Base-by-base conservation (phyloP, 2,888 invertebrate genomes). In the Tachina fera region DNA sequence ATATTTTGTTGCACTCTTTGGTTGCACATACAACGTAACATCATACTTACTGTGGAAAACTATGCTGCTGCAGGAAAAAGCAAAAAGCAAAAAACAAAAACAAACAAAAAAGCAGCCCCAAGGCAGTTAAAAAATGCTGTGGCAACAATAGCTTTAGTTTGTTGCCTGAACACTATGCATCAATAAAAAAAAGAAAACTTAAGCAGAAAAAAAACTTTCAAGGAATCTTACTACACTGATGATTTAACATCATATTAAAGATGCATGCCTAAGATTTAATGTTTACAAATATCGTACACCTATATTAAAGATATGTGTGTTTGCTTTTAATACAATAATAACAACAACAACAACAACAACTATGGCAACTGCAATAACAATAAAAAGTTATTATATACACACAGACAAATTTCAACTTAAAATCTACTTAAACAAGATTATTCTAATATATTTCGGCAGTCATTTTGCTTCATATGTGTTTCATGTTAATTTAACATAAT, bases 201-300 rank as follows among this genome's bases (percentile, higher is more conserved):
- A 22, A 63, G 14, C 5, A 11, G 8, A 45, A 70, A 70, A 68
- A 60, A 47, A 68, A 61, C 49, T 3, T 22, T 39, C 58, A 41
- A 80, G 65, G 72, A 67, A 68, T 77, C 56, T 75, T 61, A 68
- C 68, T 72, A 72, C 79, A 79, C 83, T 83, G 86, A 86, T 86
- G 86, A 83, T 86, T 83, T 79, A 86, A 83, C 86, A 83, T 86
- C 79, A 86, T 83, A 86, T 86, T 86, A 80, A 83, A 86, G 79
- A 86, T 86, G 83, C 83, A 83, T 80, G 86, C 86, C 86, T 86
- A 80, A 72, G 86, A 83, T 83, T 86, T 86, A 83, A 86, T 86
- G 86, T 86, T 86, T 79, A 83, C 86, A 83, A 86, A 86, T 86
- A 83, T 86, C 79, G 76, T 83, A 86, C 86, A 80, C 79, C 79